phyloP scores from a whole-genome alignment of 2,113 vertebrate species.

The Hippoglossus stenolepis region DNA sequence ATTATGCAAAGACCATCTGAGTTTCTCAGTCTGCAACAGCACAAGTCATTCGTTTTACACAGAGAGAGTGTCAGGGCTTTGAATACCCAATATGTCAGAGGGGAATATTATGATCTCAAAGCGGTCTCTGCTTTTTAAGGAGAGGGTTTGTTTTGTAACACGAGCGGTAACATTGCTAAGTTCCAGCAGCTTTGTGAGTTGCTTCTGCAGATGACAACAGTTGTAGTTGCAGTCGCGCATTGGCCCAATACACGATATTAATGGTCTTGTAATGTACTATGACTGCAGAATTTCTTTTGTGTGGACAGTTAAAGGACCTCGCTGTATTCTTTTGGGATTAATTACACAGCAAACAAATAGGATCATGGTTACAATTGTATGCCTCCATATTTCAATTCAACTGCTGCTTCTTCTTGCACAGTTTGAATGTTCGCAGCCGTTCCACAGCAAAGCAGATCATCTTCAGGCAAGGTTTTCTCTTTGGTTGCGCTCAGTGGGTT shows the following conservation, averaged over 20 bases:
- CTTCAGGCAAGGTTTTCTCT: constrained; percentile 9
- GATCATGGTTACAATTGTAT: not conserved
- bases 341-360: constrained; percentile 10
- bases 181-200: not conserved
- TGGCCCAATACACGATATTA: not conserved
- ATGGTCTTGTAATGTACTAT: constrained; percentile 1
- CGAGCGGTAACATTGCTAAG: not conserved
- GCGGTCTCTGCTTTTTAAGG: constrained; percentile 20
- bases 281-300: not conserved
- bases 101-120: constrained; percentile 37
- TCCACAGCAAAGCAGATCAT: not conserved
- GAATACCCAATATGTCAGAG: constrained; percentile 55
- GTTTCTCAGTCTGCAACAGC: constrained; percentile 36
- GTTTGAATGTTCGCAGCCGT: constrained; percentile 6
- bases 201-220: not conserved
- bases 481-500: constrained; percentile 3
- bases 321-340: constrained; percentile 15
- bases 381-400: not conserved
- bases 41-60: constrained; percentile 60
- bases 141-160: constrained; percentile 26
- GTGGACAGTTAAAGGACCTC: not conserved
- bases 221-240: not conserved
- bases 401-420: not conserved
- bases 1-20: constrained; percentile 63
- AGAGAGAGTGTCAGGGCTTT: constrained; percentile 29